phyloP scores from a whole-genome alignment of 2,113 vertebrate species.

The Terrapene triunguis region DNA sequence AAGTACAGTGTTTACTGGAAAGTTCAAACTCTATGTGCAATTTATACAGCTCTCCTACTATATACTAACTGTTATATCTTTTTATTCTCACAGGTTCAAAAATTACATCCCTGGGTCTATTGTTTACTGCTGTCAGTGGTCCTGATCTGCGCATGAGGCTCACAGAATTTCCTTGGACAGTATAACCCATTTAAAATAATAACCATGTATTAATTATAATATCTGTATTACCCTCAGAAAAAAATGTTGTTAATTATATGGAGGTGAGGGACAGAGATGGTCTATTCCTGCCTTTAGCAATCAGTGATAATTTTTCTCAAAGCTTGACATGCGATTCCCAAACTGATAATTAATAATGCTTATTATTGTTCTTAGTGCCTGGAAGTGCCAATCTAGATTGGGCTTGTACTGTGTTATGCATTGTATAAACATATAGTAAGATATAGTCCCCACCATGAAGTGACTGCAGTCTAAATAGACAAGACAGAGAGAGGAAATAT shows the following conservation, averaged over 20 bases:
- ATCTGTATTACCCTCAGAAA: no score
- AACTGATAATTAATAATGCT: background rate
- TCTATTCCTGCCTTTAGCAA: no score
- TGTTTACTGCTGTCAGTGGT: background rate
- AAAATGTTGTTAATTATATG: no score
- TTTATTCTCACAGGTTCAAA: background rate
- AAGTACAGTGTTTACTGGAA: background rate
- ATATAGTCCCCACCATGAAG: background rate
- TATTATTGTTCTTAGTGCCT: background rate
- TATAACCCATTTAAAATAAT: no score
- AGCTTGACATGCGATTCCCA: background rate
- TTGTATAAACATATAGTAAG: background rate
- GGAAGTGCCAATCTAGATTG: background rate
- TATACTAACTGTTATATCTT: accelerated
- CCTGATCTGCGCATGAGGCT: background rate
- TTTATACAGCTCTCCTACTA: background rate
- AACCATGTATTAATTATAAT: no score
- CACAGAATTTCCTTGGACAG: background rate
- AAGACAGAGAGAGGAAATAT: background rate
- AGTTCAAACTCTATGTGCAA: background rate
- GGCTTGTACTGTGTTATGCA: background rate
- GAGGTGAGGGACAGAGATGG: no score
- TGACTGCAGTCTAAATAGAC: background rate
- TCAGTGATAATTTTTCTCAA: background rate
- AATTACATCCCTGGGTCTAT: background rate